Percentiles rank a stretch among this genome's conserved stretches.
Conservation (phyloP, 2,797 vertebrate species). For the Pangasius larnaudii region DNA sequence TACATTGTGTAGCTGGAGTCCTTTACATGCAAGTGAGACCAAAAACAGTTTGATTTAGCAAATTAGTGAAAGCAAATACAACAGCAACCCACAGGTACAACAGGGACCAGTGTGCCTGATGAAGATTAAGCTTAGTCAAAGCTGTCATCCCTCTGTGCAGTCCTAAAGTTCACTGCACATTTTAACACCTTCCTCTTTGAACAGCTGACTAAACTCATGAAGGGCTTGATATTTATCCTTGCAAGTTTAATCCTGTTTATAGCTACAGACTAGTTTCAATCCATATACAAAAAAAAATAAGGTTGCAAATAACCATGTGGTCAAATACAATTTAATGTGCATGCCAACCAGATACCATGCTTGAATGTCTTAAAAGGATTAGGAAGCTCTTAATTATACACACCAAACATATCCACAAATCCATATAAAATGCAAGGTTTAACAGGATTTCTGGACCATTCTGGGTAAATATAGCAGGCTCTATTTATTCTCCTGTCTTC, state of each 20-base stretch:
- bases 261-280: background rate
- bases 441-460: slow-evolving; percentile 20
- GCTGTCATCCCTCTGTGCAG: background rate
- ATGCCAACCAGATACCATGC: slow-evolving; percentile 19
- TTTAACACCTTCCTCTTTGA: too few species aligned
- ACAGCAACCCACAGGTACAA: background rate
- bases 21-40: background rate
- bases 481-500: slow-evolving; percentile 49
- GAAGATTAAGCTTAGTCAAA: background rate
- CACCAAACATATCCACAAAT: slow-evolving; percentile 15
- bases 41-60: background rate
- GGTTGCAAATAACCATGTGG: background rate
- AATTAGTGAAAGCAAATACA: background rate
- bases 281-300: background rate
- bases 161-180: background rate
- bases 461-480: slow-evolving; percentile 19
- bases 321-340: background rate
- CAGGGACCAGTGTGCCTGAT: background rate
- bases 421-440: slow-evolving; percentile 5
- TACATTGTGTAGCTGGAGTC: background rate
- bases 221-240: background rate
- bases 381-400: slow-evolving; percentile 7
- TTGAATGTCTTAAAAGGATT: slow-evolving; percentile 2
- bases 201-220: background rate
- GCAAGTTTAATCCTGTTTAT: background rate